Evolutionary conservation across 2,113 vertebrate genomes (phyloP), one percentile per base, ranked within the genome.

Genomic region (Puntigrus tetrazona): DNA sequence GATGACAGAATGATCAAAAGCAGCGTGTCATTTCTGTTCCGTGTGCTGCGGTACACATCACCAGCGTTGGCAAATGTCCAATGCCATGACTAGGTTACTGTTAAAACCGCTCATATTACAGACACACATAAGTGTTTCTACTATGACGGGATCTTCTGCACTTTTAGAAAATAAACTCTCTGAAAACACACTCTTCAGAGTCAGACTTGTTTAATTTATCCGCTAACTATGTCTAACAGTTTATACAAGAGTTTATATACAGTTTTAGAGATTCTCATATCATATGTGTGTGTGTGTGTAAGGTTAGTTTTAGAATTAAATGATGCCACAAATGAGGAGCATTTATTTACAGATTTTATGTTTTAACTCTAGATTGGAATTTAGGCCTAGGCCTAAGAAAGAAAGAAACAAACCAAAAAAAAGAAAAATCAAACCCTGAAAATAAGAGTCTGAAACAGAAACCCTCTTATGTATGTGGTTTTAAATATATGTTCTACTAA

Each of bases 1-100:
- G 87, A 86, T 81, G 87, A 88, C 87, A 88, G 83, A 86, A 7
- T 20, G 78, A 57, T 76, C 55, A 81, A 83, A 81, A 72, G 84
- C 70, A 70, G 57, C 50, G 43, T 50, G 65, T 81, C 18, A 50
- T 27, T 63, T 79, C 55, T 38, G 14, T 8, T 34, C n/a, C 2
- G 31, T 47, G 20, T 47, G 57, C 9, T 82, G 61, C 8, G 29
- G 16, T 36, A 61, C 38, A 7, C 20, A 80, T 43, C 38, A 74
- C 25, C 3, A 4, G 7, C 3, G 41, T 38, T 31, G 38, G 38
- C 34, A 63, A 61, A 79, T 59, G 11, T 5, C 29, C 47, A 59
- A 3, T 65, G 78, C 10, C 36, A 38, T 1, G 20, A 59, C 52
- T 41, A 59, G 22, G 20, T 25, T 41, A 41, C 13, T 41, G 34